phyloP scores from a whole-genome alignment of 2,797 vertebrate genomes.

The Borostomias antarcticus region DNA sequence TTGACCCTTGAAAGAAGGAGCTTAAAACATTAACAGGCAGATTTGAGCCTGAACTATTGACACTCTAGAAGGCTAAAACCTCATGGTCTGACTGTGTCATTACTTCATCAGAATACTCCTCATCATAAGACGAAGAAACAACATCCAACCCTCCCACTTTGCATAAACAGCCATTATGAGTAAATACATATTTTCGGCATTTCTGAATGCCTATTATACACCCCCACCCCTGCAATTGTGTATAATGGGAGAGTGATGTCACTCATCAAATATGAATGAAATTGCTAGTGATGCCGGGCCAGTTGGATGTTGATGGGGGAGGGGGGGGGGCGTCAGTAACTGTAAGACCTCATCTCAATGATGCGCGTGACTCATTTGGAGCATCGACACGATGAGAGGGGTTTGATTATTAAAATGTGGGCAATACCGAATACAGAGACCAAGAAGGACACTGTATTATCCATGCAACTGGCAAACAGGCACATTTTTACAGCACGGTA shows the following conservation, averaged over 20 bases:
- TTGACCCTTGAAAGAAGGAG: neutral
- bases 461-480: too few species aligned
- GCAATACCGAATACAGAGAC: too few species aligned
- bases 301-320: slow-evolving; percentile 15
- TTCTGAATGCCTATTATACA: slow-evolving; percentile 71
- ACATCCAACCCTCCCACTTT: slow-evolving; percentile 41
- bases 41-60: neutral
- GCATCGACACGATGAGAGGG: too few species aligned
- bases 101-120: slow-evolving; percentile 63
- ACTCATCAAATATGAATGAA: slow-evolving; percentile 75
- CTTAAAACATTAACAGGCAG: neutral
- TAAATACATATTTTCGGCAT: slow-evolving; percentile 71
- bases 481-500: neutral
- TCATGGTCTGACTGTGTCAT: slow-evolving; percentile 46
- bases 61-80: neutral
- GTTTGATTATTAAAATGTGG: too few species aligned
- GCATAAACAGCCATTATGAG: slow-evolving; percentile 66
- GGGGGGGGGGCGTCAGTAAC: slow-evolving; percentile 24
- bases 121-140: slow-evolving; percentile 26
- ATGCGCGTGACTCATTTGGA: too few species aligned
- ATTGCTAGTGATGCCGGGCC: slow-evolving; percentile 62
- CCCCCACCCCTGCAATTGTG: slow-evolving; percentile 62
- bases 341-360: too few species aligned
- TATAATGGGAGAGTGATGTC: slow-evolving; percentile 53
- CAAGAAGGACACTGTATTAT: too few species aligned